Percentiles rank a stretch among this genome's conserved stretches.
Evolutionary conservation across 1,140 invertebrate genomes (phyloP).

Genomic region (Atta texana): DNA sequence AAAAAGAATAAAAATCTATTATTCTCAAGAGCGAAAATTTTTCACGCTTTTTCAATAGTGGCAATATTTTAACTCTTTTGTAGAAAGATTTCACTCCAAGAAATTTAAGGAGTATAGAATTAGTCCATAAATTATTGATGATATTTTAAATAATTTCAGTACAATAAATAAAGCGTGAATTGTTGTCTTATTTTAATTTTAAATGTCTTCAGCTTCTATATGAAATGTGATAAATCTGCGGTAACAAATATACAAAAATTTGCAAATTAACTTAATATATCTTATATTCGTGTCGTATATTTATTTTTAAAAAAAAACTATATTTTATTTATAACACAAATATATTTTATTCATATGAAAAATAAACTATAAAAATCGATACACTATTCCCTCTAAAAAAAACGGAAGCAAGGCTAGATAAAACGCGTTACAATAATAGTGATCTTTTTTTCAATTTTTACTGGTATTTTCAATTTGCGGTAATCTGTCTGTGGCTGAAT

Average conservation of each 20-base stretch:
- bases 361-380: conserved; percentile 8
- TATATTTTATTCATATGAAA: background rate
- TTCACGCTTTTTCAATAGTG: too few species aligned
- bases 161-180: too few species aligned
- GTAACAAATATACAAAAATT: background rate
- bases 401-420: background rate
- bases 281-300: background rate
- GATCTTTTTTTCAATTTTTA: conserved; percentile 6
- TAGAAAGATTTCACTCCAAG: too few species aligned
- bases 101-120: too few species aligned
- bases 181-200: background rate
- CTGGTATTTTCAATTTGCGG: conserved; percentile 47
- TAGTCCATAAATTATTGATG: background rate
- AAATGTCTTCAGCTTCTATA: background rate
- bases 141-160: background rate
- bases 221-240: background rate
- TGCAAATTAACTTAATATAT: background rate
- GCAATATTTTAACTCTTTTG: too few species aligned
- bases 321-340: background rate
- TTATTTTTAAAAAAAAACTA: background rate
- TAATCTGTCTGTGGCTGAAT: conserved; percentile 27
- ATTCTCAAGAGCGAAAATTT: too few species aligned
- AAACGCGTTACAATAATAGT: conserved; percentile 5
- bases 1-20: too few species aligned
- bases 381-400: background rate